Evolutionary conservation across 2,888 invertebrate genomes (phyloP).

Genomic region (Epinotia ramella): DNA sequence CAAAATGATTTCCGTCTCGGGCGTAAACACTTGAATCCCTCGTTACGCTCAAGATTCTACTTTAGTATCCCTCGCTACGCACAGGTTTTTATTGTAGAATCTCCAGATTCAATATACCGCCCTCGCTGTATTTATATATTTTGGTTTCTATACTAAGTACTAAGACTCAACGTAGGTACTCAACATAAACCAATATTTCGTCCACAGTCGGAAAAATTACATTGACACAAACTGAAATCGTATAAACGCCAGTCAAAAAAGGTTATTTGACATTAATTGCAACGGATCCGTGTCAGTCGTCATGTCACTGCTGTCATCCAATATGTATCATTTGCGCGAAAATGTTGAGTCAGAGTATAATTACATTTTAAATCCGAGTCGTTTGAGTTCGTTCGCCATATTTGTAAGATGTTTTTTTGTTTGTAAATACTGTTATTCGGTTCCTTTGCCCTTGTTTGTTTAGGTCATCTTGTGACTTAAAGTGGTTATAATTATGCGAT

Average conservation of each 20-base stretch:
- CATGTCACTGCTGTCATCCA: constrained; percentile 42
- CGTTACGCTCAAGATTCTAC: too few species aligned
- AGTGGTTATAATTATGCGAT: constrained; percentile 11
- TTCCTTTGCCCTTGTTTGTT: constrained; percentile 28
- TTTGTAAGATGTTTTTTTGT: constrained; percentile 19
- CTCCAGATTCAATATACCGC: too few species aligned
- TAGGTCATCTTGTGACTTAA: constrained; percentile 21
- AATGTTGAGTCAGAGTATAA: constrained; percentile 37
- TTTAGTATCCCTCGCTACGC: too few species aligned
- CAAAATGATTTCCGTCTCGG: too few species aligned
- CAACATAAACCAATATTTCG: not conserved
- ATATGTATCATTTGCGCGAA: constrained; percentile 40
- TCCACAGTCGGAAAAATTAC: not conserved
- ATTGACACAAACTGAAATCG: constrained; percentile 1
- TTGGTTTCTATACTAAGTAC: too few species aligned
- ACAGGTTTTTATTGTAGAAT: too few species aligned
- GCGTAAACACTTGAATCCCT: too few species aligned
- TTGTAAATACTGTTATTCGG: constrained; percentile 14
- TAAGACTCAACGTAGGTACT: not conserved
- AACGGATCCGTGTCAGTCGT: constrained; percentile 37
- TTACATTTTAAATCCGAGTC: constrained; percentile 13
- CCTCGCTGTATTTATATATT: too few species aligned
- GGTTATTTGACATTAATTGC: constrained; percentile 43
- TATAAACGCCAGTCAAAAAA: constrained; percentile 27
- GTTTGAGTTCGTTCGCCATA: constrained; percentile 18